These are phyloP conservation scores for Adineta ricciae DNA, from an alignment of 2,888 invertebrate genomes.

Conservation along the genomic window DNA sequence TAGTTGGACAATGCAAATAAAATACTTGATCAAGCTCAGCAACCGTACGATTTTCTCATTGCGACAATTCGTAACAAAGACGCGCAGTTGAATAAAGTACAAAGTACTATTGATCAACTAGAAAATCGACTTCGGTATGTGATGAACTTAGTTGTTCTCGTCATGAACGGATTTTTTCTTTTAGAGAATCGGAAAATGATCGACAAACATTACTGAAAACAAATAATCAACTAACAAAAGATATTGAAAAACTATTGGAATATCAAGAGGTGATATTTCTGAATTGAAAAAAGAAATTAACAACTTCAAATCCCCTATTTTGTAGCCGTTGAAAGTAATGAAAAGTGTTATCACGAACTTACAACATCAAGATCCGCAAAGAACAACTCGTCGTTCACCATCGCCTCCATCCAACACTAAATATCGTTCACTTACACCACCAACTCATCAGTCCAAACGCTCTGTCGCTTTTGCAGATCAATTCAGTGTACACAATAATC, in stretches of 20 bases:
- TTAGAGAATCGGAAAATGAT: conserved; percentile 26
- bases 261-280: conserved; percentile 27
- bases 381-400: not conserved
- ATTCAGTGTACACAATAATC: not conserved
- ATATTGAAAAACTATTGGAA: conserved; percentile 32
- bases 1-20: conserved; percentile 43
- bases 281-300: not conserved
- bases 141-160: not conserved
- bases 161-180: not conserved
- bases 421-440: not conserved
- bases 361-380: not conserved
- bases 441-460: not conserved
- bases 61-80: conserved; percentile 44
- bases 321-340: conserved; percentile 20
- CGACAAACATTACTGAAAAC: conserved; percentile 25
- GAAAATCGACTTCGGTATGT: conserved; percentile 41
- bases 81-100: conserved; percentile 40
- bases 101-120: conserved; percentile 39
- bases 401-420: not conserved
- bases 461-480: not conserved
- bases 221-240: conserved; percentile 31
- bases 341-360: conserved; percentile 14
- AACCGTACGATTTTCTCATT: conserved; percentile 48
- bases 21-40: conserved; percentile 44
- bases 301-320: not conserved